These are phyloP conservation scores for Tursiops truncatus DNA, from an alignment of 2,113 vertebrate species.

Conservation along the genomic window DNA sequence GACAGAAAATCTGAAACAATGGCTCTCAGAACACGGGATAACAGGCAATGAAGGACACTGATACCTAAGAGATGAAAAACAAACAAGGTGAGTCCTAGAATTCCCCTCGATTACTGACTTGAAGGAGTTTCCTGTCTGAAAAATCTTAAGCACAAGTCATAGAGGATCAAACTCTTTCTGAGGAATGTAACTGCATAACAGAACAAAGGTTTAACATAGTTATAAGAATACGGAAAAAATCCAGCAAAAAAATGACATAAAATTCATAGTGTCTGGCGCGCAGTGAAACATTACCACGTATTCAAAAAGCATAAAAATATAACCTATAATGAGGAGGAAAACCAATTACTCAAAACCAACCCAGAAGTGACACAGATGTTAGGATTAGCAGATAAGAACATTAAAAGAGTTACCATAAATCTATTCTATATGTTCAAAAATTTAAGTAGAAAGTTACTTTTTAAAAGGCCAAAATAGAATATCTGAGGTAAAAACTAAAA, in stretches of 20 bases:
- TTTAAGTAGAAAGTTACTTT: not conserved
- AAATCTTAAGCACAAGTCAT: not conserved
- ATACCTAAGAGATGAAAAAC: not conserved
- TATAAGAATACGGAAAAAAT: not conserved
- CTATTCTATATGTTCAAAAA: not conserved
- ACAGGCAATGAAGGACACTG: not conserved
- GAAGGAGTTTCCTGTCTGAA: not conserved
- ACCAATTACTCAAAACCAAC: not conserved
- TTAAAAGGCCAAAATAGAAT: not conserved
- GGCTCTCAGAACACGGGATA: not conserved
- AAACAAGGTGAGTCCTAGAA: not conserved
- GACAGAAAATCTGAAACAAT: not conserved
- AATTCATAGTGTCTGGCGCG: not conserved
- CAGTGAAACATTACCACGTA: not conserved
- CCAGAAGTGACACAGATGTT: not conserved
- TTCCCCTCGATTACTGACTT: not conserved
- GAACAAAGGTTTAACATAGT: not conserved
- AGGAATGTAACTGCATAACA: not conserved
- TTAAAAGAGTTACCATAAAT: not conserved
- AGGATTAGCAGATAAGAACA: not conserved
- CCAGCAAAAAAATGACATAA: not conserved
- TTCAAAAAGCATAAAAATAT: not conserved
- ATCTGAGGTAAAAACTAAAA: not conserved
- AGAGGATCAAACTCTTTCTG: not conserved
- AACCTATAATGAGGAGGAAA: not conserved